Base-by-base conservation (phyloP, 2,113 vertebrate genomes). In the Zosterops lateralis region DNA sequence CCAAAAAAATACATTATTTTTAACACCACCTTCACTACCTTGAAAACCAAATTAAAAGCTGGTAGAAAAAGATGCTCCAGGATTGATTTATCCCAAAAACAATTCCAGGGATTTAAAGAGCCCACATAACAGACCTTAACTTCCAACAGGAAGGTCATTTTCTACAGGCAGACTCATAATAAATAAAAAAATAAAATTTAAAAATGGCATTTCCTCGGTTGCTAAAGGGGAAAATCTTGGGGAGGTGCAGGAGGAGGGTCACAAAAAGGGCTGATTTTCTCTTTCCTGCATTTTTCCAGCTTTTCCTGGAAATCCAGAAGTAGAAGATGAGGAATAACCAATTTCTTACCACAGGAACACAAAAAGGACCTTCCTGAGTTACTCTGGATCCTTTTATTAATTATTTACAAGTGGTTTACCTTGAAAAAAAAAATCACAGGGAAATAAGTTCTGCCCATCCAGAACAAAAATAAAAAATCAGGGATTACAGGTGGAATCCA, bases 121-220 rank as follows among this genome's bases (percentile, higher is more conserved):
- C 32, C 9, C 47, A 13, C 0, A 1, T 0, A 54, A 32, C 8
- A 15, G 31, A 53, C 6, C 60, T 47, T 6, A 44, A 61, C 56
- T 29, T 34, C 58, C 82, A 34, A 17, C 0, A 18, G 1, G 6
- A 73, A 42, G 62, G 10, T 1, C 0, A 16, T 58, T 77, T 68
- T 54, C 40, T 13, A 51, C 12, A 9, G 8, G 15, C 28, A 44
- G 34, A 8, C 25, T 17, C 36, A 10, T 1, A 16, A 32, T 6
- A 36, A 57, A 57, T 12, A 21, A 57, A 64, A 21, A 50, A 64
- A 57, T 42, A 9, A 29, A 47, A 62, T 7, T 32, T 19, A 1
- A 8, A 64, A 45, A 6, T 2, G 8, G 14, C 14, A 31, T 32
- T 9, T 78, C n/a, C 51, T 66, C 5, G 8, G 28, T 22, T 17